Evolutionary conservation across 2,797 vertebrate genomes (phyloP).

Genomic region (Phoxinus dragarum): DNA sequence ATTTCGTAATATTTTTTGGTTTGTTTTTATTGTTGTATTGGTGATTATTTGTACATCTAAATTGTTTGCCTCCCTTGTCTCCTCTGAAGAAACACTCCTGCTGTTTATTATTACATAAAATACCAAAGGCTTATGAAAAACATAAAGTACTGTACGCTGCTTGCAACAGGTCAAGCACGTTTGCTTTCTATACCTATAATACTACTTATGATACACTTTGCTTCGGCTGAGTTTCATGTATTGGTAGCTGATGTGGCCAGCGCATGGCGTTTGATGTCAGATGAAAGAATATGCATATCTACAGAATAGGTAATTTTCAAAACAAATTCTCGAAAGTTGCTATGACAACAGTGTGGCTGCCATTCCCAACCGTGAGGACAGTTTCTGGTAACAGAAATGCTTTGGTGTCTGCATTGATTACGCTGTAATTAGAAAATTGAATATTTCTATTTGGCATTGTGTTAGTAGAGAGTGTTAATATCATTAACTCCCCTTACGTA

Average conservation of each 20-base stretch:
- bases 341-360: conserved; percentile 61
- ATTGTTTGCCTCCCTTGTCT: neutral
- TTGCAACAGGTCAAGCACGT: neutral
- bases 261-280: conserved; percentile 43
- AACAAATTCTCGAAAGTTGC: conserved; percentile 58
- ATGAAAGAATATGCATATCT: conserved; percentile 43
- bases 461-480: conserved; percentile 21
- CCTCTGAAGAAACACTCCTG: neutral
- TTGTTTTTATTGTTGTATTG: neutral
- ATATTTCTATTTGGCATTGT: conserved; percentile 37
- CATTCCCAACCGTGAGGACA: conserved; percentile 42
- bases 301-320: conserved; percentile 52
- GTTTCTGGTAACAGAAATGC: conserved; percentile 39
- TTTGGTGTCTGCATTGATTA: conserved; percentile 34
- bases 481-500: conserved; percentile 26
- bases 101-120: neutral
- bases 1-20: neutral
- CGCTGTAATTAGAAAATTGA: conserved; percentile 45
- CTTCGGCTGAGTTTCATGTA: neutral
- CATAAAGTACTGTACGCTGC: neutral
- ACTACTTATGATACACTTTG: neutral
- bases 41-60: neutral
- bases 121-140: neutral
- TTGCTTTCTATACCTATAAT: neutral
- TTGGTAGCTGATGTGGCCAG: neutral